phyloP scores from a whole-genome alignment of 2,888 invertebrate species.

The Brachyopa scutellaris region DNA sequence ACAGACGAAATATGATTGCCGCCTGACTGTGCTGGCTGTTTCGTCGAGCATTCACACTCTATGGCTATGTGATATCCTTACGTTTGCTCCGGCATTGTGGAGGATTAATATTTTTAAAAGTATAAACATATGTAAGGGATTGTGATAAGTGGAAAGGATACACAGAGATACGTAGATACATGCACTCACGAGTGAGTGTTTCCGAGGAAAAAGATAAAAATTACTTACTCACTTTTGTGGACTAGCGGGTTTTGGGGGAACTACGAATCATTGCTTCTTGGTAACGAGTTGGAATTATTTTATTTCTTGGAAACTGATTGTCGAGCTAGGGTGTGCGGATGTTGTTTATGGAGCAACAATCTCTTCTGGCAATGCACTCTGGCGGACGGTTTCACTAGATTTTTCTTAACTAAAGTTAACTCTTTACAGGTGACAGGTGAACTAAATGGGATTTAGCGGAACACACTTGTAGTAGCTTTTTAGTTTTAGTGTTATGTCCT shows the following conservation, averaged over 20 bases:
- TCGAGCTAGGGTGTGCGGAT: conserved; percentile 1
- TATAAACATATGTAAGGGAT: conserved; percentile 54
- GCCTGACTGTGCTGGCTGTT: conserved; percentile 26
- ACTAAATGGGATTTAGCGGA: conserved; percentile 3
- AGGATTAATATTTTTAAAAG: conserved; percentile 71
- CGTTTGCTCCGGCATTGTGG: conserved; percentile 40
- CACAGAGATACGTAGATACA: conserved; percentile 6
- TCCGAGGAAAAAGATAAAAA: conserved; percentile 16
- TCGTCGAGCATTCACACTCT: neutral
- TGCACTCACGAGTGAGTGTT: neutral
- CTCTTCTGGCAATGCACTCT: conserved; percentile 32
- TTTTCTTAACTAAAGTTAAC: neutral
- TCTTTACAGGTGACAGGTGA: neutral
- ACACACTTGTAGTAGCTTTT: neutral
- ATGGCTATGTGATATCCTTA: conserved; percentile 11
- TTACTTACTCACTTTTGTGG: conserved; percentile 54
- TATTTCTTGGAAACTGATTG: conserved; percentile 4
- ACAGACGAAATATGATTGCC: conserved; percentile 69
- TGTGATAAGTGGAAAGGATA: neutral
- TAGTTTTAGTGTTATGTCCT: conserved; percentile 22
- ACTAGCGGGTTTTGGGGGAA: conserved; percentile 4
- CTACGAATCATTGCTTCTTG: conserved; percentile 24
- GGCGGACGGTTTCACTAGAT: neutral
- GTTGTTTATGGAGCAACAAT: conserved; percentile 58
- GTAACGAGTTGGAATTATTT: conserved; percentile 18